Base-by-base conservation (phyloP, 23 tunicate species). In the Oikopleura dioica region DNA sequence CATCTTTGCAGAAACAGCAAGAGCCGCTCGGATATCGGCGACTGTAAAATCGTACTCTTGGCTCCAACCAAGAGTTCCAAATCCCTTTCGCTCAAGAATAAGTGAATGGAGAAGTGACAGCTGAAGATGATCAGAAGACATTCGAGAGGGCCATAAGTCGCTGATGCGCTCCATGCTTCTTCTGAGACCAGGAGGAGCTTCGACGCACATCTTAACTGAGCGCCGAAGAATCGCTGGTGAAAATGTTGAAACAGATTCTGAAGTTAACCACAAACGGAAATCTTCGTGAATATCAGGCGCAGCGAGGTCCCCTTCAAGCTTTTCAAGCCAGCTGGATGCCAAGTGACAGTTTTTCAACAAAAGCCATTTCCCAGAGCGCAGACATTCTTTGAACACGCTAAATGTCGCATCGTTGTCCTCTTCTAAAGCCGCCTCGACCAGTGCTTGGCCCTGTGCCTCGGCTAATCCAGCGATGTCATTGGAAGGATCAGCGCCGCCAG, bases 261-360 rank as follows among this genome's bases (percentile, higher is more conserved):
- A 77, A 1, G 97, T 91, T 35, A 91, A 69, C 97, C 97, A 91
- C 63, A 91, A 36, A 36, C 92, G 58, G 97, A 91, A 91, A 78
- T 82, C 78, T 35, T 80, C 78, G 79, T 85, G 87, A 0, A 86
- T 82, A 23, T 69, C 38, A 5, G 82, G 50, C 5, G 84, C 75
- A 77, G 85, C 82, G 68, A 91, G 31, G 75, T 91, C 97, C 84
- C 82, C 82, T 78, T 91, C 97, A 0, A 91, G 72, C 38, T 76
- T 23, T 0, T 86, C 87, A 38, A 91, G 68, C 97, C 97, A 91
- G 32, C 55, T 37, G 1, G 97, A 81, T 0, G 85, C 97, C 0
- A 91, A 79, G 78, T 91, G 97, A 35, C 85, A 79, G 82, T 91
- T 91, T 51, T 91, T 91, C 59, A 91, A 68, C 59, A 86, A 85